These are phyloP conservation scores for Drosophila busckii DNA, from an alignment of 1,140 invertebrate species.

Conservation along the genomic window DNA sequence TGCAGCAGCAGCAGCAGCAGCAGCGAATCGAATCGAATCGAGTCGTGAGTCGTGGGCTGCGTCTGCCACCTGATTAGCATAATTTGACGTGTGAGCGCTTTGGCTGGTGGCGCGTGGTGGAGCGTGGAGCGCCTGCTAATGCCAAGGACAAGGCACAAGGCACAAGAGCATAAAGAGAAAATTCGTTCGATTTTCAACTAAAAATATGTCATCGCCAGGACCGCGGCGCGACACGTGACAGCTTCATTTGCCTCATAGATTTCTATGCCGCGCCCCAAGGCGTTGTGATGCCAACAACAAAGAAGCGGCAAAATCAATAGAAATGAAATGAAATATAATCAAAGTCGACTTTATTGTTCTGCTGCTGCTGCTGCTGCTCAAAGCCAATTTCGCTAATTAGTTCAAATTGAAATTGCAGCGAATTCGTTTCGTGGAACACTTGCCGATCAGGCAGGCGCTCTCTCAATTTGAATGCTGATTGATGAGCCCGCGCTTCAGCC, in stretches of 20 bases:
- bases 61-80: constrained; percentile 60
- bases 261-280: not conserved
- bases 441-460: too few species aligned
- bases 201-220: constrained; percentile 55
- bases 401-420: not conserved
- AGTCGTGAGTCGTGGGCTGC: too few species aligned
- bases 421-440: constrained; percentile 3
- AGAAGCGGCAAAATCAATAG: constrained; percentile 38
- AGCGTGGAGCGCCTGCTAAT: not conserved
- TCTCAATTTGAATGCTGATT: constrained; percentile 55
- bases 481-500: too few species aligned
- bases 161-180: constrained; percentile 14
- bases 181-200: constrained; percentile 50
- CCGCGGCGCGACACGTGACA: constrained; percentile 42
- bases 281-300: constrained; percentile 18
- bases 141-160: constrained; percentile 28
- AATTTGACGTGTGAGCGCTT: constrained; percentile 53
- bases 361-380: not conserved
- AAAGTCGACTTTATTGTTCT: too few species aligned
- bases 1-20: too few species aligned
- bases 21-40: too few species aligned
- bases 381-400: not conserved
- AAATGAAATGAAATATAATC: constrained; percentile 19
- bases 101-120: constrained; percentile 10
- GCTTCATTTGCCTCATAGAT: constrained; percentile 46